Evolutionary conservation across 2,113 vertebrate species (phyloP), one percentile per base, ranked within the genome.

Genomic region (Scytalopus superciliaris): DNA sequence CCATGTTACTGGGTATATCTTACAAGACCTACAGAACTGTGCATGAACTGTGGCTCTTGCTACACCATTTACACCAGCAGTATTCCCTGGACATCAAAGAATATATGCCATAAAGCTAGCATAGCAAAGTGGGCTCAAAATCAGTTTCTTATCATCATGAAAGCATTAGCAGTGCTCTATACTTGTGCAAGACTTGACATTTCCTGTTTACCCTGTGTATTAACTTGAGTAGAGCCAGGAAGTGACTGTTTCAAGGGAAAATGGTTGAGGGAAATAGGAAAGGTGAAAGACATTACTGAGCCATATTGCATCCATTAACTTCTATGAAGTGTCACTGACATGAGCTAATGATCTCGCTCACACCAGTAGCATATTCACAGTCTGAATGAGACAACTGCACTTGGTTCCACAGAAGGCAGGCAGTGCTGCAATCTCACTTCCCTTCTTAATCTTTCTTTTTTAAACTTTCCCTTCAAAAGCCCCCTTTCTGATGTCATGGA

Each of bases 1-100:
- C 22, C 63, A 50, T 13, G 21, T 66, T 44, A 59, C 56, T 0
- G n/a, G n/a, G 1, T 5, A 0, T 59, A 40, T 44, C 19, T 55
- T 75, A 78, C n/a, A 78, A 84, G 45, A 66, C 9, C 28, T 33
- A 24, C 6, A 57, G n/a, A n/a, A 22, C 3, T 82, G 30, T 30
- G n/a, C 70, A 21, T 12, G 18, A 90, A 33, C 49, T 68, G 30
- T 49, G 24, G 50, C 59, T 87, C 14, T 39, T 57, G 25, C 56
- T 69, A 49, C 17, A 59, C 31, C 31, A 12, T 47, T 69, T 72
- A 50, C 23, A 57, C 23, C 52, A 73, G 30, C 47, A 21, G 52
- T 52, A 47, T 42, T 67, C 52, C 23, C 59, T 56, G 11, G 49
- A 45, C 74, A 67, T 72, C 45, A 62, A 55, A 62, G 57, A 42